Evolutionary conservation across 2,113 vertebrate genomes (phyloP).

Genomic region (Leptobrachium leishanense): DNA sequence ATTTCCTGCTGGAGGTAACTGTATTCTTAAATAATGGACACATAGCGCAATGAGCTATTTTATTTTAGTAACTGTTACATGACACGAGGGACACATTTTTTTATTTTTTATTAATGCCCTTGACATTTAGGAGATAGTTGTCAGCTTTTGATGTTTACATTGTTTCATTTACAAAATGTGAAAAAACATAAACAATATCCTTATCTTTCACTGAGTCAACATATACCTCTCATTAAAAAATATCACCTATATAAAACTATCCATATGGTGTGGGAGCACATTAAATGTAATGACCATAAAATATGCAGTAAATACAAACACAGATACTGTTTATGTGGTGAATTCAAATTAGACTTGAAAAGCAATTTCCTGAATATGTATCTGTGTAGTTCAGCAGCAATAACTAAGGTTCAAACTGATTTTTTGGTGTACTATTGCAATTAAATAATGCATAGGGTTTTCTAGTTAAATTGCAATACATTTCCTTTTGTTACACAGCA

Average conservation of each 20-base stretch:
- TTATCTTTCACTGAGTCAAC: too few species aligned
- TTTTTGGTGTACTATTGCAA: too few species aligned
- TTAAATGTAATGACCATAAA: too few species aligned
- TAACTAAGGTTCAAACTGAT: too few species aligned
- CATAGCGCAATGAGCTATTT: background rate
- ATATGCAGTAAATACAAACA: too few species aligned
- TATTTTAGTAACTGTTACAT: slow-evolving; percentile 12
- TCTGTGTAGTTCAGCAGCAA: too few species aligned
- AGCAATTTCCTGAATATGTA: too few species aligned
- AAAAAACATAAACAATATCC: background rate
- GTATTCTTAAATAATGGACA: background rate
- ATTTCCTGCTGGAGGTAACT: background rate
- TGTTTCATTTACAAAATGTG: background rate
- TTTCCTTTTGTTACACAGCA: too few species aligned
- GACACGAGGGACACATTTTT: background rate
- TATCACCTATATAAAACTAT: background rate
- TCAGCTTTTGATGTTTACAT: background rate
- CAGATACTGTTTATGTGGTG: too few species aligned
- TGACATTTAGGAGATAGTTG: slow-evolving; percentile 3
- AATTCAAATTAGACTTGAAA: too few species aligned
- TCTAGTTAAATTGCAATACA: too few species aligned
- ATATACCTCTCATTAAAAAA: background rate
- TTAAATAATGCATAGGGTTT: too few species aligned
- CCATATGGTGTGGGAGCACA: background rate
- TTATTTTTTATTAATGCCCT: background rate